Evolutionary conservation across 2,888 invertebrate genomes (phyloP), one percentile per base, ranked within the genome.

Genomic region (Caenorhabditis japonica): DNA sequence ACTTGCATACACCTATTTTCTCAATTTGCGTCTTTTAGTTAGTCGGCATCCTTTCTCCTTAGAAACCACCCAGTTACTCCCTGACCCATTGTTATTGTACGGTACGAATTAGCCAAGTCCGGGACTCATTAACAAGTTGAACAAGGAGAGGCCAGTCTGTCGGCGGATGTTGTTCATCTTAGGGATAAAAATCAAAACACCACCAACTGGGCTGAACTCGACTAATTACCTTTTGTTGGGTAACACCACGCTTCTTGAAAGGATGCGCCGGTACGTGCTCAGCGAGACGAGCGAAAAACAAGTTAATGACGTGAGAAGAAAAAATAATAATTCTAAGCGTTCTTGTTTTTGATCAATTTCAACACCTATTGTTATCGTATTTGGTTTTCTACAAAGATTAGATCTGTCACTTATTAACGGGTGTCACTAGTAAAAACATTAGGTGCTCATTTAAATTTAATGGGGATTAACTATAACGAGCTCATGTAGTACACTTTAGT

Each of bases 171-270:
- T 27, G 51, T 51, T 27, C 30, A 27, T 55, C 47, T 66, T 51
- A 51, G 66, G n/a, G 66, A 66, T 56, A 66, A 66, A 44, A 61
- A 56, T 56, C 64, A 55, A 51, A 21, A 34, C 38, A 34, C 60
- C n/a, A 8, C 17, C 61, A 34, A 25, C 46, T 53, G 44, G 12
- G 43, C 17, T 59, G 59, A 58, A 68, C 56, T 66, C 58, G 41
- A 38, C 58, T 59, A 62, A 61, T 71, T 61, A 61, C 53, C 71
- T 62, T 71, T 71, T 71, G 71, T 71, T 71, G 71, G 27, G 71
- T 59, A 62, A 71, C 71, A 71, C 62, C 30, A 43, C 19, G 8
- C n/a, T n/a, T 41, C 43, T 70, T 61, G 56, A 70, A 70, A 55
- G 51, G 60, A 62, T 56, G 55, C 70, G 70, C 61, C 47, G 38